Percentiles rank a stretch among this genome's conserved stretches.
Conservation (phyloP, 2,113 vertebrate genomes). For the Lagenorhynchus albirostris region DNA sequence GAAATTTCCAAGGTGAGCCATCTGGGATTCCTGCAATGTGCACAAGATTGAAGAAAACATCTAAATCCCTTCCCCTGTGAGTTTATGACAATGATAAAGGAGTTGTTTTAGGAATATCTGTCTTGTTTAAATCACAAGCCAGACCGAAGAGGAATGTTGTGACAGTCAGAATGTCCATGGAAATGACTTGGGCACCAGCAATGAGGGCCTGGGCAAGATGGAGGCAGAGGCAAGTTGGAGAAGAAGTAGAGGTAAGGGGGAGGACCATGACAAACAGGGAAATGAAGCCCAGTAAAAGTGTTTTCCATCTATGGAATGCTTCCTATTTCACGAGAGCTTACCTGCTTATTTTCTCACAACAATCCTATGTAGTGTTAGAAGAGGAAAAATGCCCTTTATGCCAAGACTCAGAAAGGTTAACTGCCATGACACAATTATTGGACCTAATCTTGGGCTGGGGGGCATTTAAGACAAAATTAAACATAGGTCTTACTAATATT, state of each 20-base stretch:
- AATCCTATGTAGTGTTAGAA: neutral
- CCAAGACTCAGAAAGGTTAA: neutral
- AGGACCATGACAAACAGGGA: neutral
- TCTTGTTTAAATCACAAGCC: neutral
- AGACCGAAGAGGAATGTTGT: neutral
- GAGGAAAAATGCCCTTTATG: neutral
- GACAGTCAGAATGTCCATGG: neutral
- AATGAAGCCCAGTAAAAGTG: neutral
- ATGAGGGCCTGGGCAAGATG: rapidly evolving
- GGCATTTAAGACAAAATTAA: neutral
- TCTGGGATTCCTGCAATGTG: neutral
- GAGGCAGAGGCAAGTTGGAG: neutral
- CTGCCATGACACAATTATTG: neutral
- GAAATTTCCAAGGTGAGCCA: neutral
- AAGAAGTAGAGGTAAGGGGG: neutral
- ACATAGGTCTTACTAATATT: neutral
- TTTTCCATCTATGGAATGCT: neutral
- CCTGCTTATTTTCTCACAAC: neutral
- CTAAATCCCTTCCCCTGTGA: neutral
- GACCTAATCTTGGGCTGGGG: neutral
- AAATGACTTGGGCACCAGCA: neutral
- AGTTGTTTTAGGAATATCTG: neutral
- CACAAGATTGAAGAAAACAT: neutral
- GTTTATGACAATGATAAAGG: neutral
- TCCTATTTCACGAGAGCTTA: neutral